Conservation (phyloP, 1,140 invertebrate genomes). For the Drosophila sturtevanti region DNA sequence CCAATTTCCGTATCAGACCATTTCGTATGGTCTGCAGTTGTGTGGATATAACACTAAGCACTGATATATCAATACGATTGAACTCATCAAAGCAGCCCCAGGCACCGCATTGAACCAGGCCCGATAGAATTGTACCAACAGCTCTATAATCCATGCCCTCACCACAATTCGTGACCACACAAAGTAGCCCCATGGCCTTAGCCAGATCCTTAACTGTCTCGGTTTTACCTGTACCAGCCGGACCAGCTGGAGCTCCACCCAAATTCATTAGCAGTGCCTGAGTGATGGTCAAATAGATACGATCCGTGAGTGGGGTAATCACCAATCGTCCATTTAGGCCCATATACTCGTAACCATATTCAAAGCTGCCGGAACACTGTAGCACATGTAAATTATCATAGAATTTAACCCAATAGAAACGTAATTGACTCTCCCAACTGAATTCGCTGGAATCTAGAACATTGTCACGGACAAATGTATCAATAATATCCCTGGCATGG, state of each 20-base stretch:
- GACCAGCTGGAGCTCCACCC: slow-evolving; percentile 92
- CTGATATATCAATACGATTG: slow-evolving; percentile 94
- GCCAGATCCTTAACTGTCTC: slow-evolving; percentile 96
- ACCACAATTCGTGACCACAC: slow-evolving; percentile 95
- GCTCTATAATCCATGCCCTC: slow-evolving; percentile 95
- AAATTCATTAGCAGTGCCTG: slow-evolving; percentile 94
- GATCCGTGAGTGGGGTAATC: slow-evolving; percentile 94
- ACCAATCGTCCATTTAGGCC: slow-evolving; percentile 94
- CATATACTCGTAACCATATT: slow-evolving; percentile 97
- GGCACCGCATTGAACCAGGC: slow-evolving; percentile 89
- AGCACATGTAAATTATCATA: slow-evolving; percentile 91
- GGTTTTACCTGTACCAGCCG: slow-evolving; percentile 92
- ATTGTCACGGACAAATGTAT: slow-evolving; percentile 93
- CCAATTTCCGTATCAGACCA: slow-evolving; percentile 89
- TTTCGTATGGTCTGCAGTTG: slow-evolving; percentile 94
- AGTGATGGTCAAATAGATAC: slow-evolving; percentile 95
- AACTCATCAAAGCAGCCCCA: slow-evolving; percentile 97
- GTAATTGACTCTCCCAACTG: slow-evolving; percentile 95
- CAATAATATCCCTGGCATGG: slow-evolving; percentile 94
- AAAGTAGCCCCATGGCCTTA: slow-evolving; percentile 92
- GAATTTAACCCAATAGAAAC: slow-evolving; percentile 94
- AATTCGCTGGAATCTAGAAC: slow-evolving; percentile 92
- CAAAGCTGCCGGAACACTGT: slow-evolving; percentile 93
- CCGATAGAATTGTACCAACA: slow-evolving; percentile 92
- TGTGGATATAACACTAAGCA: slow-evolving; percentile 95